Evolutionary conservation across 2,113 vertebrate species (phyloP).

Genomic region (Ammospiza caudacuta): DNA sequence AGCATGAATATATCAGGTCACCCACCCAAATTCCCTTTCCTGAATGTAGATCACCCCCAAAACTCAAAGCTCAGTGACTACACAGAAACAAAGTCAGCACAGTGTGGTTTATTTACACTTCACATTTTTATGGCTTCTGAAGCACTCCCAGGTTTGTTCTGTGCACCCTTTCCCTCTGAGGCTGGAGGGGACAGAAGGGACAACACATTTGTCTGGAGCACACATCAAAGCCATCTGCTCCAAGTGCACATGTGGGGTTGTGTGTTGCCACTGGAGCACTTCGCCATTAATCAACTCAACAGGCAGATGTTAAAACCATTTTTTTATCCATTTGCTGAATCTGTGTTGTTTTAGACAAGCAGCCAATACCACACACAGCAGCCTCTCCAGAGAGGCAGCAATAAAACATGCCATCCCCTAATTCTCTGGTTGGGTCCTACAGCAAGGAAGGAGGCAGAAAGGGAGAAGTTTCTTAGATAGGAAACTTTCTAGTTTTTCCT

Average conservation of each 20-base stretch:
- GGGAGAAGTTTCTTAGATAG: not conserved
- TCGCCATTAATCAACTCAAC: not conserved
- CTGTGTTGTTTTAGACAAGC: not conserved
- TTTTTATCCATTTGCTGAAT: not conserved
- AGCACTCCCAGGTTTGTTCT: not conserved
- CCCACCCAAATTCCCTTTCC: not conserved
- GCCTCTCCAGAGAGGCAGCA: not conserved
- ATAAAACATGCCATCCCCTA: not conserved
- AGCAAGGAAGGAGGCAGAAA: not conserved
- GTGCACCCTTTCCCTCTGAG: not conserved
- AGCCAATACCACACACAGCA: not conserved
- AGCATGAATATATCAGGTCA: not conserved
- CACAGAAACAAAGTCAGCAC: not conserved
- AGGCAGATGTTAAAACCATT: not conserved
- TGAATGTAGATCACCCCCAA: not conserved
- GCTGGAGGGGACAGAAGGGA: not conserved
- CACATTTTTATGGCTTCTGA: not conserved
- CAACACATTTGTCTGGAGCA: not conserved
- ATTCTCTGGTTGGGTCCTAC: not conserved
- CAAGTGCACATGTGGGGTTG: not conserved
- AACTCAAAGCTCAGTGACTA: not conserved
- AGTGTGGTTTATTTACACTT: not conserved
- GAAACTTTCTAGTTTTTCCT: not conserved
- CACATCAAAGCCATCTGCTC: slow-evolving; percentile 20
- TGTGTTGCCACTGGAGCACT: not conserved